These are phyloP conservation scores for Phylloscopus trochiloides DNA, from an alignment of 2,113 vertebrate genomes.

Conservation along the genomic window DNA sequence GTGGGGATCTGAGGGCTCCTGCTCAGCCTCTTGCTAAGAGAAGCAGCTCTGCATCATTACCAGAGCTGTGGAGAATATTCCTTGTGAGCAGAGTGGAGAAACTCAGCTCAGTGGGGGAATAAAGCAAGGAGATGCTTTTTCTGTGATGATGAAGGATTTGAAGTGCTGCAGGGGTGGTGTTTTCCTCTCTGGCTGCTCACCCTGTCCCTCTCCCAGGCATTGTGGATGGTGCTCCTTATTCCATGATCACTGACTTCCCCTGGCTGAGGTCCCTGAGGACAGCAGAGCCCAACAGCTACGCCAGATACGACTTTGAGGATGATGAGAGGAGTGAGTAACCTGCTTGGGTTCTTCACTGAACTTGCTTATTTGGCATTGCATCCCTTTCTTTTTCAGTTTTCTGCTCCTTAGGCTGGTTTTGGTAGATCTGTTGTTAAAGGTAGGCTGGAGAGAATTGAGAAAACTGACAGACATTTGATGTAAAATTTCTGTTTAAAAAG, in stretches of 20 bases:
- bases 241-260: slow-evolving; percentile 97
- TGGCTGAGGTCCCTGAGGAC: slow-evolving; percentile 93
- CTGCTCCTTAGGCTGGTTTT: not conserved
- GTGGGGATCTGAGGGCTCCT: not conserved
- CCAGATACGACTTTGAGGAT: slow-evolving; percentile 96
- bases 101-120: not conserved
- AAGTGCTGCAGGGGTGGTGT: not conserved
- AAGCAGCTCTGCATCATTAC: not conserved
- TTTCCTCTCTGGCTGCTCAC: not conserved
- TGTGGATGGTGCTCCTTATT: slow-evolving; percentile 92
- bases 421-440: not conserved
- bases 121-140: not conserved
- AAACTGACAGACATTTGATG: not conserved
- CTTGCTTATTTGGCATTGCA: not conserved
- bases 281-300: slow-evolving; percentile 93
- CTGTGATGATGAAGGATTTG: not conserved
- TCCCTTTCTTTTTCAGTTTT: not conserved
- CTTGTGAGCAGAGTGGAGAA: not conserved
- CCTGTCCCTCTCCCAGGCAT: slow-evolving; percentile 75
- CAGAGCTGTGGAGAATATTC: not conserved
- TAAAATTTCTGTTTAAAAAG: not conserved
- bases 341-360: not conserved
- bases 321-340: slow-evolving; percentile 92
- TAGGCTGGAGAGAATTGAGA: not conserved
- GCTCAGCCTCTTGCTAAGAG: not conserved